These are phyloP conservation scores for Mastacembelus armatus DNA, from an alignment of 2,797 vertebrate species.

Conservation along the genomic window DNA sequence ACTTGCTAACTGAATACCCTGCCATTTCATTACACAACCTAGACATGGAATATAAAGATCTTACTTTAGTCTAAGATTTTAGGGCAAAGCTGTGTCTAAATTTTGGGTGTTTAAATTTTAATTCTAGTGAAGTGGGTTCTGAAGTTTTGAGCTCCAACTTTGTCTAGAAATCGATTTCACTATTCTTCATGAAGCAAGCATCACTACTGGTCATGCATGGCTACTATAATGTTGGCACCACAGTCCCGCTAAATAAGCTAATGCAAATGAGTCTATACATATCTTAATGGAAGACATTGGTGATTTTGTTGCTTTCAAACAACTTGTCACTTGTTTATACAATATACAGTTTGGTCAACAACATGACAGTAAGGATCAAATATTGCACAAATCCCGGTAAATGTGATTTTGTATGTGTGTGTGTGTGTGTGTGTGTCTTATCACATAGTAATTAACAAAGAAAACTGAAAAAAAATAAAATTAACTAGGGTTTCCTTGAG, in stretches of 20 bases:
- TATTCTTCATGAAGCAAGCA: slow-evolving; percentile 87
- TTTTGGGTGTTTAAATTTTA: slow-evolving; percentile 9
- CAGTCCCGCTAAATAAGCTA: slow-evolving; percentile 94
- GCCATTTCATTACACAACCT: slow-evolving; percentile 19
- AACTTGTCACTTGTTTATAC: slow-evolving; percentile 99
- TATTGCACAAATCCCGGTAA: slow-evolving; percentile 95
- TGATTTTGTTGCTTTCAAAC: slow-evolving; percentile 99
- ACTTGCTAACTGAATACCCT: slow-evolving; percentile 15
- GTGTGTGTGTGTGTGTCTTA: slow-evolving; percentile 7
- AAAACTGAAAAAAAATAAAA: slow-evolving; percentile 21
- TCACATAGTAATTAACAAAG: not conserved
- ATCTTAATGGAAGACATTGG: slow-evolving; percentile 99
- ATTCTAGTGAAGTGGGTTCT: slow-evolving; percentile 21
- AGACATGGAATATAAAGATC: slow-evolving; percentile 28
- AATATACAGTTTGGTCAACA: slow-evolving; percentile 91
- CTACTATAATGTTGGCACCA: slow-evolving; percentile 88
- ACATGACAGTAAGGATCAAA: slow-evolving; percentile 86
- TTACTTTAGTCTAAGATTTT: slow-evolving; percentile 23
- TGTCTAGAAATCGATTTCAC: slow-evolving; percentile 54
- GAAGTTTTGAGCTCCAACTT: slow-evolving; percentile 38
- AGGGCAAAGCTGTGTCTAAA: slow-evolving; percentile 32
- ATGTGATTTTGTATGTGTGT: slow-evolving; percentile 29
- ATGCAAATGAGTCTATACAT: slow-evolving; percentile 99
- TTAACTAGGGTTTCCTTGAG: slow-evolving; percentile 56
- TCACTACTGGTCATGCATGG: slow-evolving; percentile 97